A percentile compares a stretch with the other conserved stretches of the same genome.
Conservation (phyloP, 2,888 invertebrate genomes). For the Sceliomorpha sp. region DNA sequence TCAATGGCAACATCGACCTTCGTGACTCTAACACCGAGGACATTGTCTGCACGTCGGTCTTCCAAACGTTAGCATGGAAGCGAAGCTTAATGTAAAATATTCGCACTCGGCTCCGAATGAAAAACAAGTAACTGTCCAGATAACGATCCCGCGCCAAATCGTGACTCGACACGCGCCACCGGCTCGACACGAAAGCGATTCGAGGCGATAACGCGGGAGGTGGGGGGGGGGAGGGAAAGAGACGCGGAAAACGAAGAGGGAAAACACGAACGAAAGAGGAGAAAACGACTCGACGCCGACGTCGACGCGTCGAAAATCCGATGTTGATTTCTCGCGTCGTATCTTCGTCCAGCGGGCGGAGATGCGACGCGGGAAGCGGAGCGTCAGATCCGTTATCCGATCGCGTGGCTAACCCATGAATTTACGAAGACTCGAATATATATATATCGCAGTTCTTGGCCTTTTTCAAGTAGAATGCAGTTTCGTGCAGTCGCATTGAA, state of each 20-base stretch:
- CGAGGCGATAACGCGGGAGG: neutral
- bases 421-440: slow-evolving; percentile 48
- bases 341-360: no score
- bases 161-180: slow-evolving; percentile 4
- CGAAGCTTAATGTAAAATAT: slow-evolving; percentile 22
- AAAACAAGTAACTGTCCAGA: slow-evolving; percentile 3
- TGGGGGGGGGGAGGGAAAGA: neutral
- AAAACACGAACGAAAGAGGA: neutral
- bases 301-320: no score
- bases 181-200: slow-evolving; percentile 4
- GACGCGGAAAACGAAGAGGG: neutral
- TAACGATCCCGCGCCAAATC: slow-evolving; percentile 9
- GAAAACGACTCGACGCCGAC: slow-evolving; percentile 1
- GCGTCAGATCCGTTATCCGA: slow-evolving; percentile 13
- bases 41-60: slow-evolving; percentile 25
- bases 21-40: slow-evolving; percentile 18
- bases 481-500: slow-evolving; percentile 4
- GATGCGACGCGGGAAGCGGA: slow-evolving; percentile 1
- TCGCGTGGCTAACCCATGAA: slow-evolving; percentile 24
- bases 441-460: slow-evolving; percentile 16
- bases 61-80: slow-evolving; percentile 35
- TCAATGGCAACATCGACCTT: slow-evolving; percentile 29
- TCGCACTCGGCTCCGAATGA: slow-evolving; percentile 12
- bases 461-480: slow-evolving; percentile 13
- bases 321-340: no score